These are phyloP conservation scores for Anisognathus igniventris DNA, from an alignment of 2,797 vertebrate genomes.

Conservation along the genomic window DNA sequence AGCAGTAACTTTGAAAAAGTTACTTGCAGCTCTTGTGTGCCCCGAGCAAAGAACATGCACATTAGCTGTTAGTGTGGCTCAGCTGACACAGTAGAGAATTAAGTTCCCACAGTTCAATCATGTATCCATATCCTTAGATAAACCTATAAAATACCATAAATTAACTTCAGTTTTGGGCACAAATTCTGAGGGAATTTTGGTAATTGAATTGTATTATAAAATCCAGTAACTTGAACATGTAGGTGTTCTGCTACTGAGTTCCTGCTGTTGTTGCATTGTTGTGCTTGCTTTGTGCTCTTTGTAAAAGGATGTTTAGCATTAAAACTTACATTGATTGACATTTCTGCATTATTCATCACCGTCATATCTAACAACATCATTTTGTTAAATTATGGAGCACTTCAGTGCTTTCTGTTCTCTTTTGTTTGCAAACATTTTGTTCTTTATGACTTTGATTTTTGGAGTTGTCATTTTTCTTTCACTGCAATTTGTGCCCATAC, in stretches of 20 bases:
- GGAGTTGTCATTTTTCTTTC: neutral
- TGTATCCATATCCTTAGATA: neutral
- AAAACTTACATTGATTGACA: neutral
- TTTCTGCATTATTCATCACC: neutral
- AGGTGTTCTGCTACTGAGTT: neutral
- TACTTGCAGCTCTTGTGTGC: neutral
- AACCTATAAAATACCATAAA: neutral
- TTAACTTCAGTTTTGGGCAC: neutral
- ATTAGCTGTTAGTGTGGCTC: neutral
- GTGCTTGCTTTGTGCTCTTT: neutral
- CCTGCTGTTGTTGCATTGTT: neutral
- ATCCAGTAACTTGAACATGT: neutral
- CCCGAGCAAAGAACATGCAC: neutral
- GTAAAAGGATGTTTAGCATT: neutral
- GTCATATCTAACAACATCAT: rapidly evolving
- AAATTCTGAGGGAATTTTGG: neutral
- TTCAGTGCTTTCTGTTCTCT: neutral
- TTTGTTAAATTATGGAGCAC: neutral
- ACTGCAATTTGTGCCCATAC: neutral
- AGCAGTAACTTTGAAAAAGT: neutral
- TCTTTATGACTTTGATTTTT: neutral
- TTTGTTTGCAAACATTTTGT: neutral
- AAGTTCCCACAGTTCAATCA: neutral
- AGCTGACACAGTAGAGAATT: neutral
- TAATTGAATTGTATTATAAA: neutral